Conservation (phyloP, 2,113 vertebrate genomes). For the Vireo altiloquus region DNA sequence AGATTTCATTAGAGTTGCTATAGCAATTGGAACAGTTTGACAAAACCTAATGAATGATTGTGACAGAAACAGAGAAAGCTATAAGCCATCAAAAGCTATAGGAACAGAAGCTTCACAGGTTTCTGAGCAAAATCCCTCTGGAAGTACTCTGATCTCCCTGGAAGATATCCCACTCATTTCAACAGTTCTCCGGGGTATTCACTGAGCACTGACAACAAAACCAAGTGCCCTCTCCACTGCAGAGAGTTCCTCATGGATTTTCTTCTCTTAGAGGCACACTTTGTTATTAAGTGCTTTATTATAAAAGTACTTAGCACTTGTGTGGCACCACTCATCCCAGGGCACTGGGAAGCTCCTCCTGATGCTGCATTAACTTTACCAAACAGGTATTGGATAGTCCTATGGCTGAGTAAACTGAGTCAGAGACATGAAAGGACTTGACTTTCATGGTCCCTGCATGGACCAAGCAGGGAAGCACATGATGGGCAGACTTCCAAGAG, state of each 20-base stretch:
- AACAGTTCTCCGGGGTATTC: neutral
- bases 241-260: neutral
- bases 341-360: neutral
- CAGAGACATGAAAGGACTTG: neutral
- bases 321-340: neutral
- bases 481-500: neutral
- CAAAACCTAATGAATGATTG: conserved; percentile 56
- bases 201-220: neutral
- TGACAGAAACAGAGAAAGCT: conserved; percentile 32
- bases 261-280: neutral
- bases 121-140: conserved; percentile 9
- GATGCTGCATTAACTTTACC: neutral
- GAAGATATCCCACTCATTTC: neutral
- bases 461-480: neutral
- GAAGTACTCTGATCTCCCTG: conserved; percentile 22
- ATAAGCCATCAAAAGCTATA: neutral
- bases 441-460: neutral
- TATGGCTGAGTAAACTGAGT: neutral
- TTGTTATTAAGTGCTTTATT: conserved; percentile 6
- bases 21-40: conserved; percentile 60
- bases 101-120: conserved; percentile 18
- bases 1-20: conserved; percentile 66
- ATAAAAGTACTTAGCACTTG: neutral
- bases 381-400: neutral
- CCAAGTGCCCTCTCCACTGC: neutral